These are phyloP conservation scores for Leptopilina syphax DNA, from an alignment of 2,888 invertebrate genomes.

Conservation along the genomic window DNA sequence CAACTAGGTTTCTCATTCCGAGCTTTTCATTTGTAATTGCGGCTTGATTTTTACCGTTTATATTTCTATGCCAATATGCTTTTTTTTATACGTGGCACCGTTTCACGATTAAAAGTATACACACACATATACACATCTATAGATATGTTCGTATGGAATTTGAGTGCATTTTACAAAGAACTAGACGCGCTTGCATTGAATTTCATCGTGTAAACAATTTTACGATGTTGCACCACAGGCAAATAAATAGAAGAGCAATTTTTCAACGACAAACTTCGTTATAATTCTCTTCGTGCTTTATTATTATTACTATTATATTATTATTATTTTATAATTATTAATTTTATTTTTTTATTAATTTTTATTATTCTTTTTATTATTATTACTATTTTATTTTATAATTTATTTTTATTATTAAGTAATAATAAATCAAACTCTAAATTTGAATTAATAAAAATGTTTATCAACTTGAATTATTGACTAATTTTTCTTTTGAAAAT, in stretches of 20 bases:
- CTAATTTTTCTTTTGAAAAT: too few relatives aligned
- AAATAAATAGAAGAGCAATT: conserved; percentile 1
- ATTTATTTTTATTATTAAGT: too few relatives aligned
- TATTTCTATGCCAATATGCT: not conserved
- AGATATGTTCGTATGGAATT: not conserved
- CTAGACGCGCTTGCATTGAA: conserved; percentile 31
- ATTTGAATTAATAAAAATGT: too few relatives aligned
- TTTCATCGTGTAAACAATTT: conserved; percentile 33
- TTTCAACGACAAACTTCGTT: conserved; percentile 13
- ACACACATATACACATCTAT: too few relatives aligned
- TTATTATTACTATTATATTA: too few relatives aligned
- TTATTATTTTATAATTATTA: too few relatives aligned
- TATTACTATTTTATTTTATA: too few relatives aligned
- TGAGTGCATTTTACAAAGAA: conserved; percentile 27
- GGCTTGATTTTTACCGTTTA: conserved; percentile 18
- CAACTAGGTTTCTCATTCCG: conserved; percentile 7
- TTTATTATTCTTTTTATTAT: too few relatives aligned
- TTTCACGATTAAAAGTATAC: conserved; percentile 7
- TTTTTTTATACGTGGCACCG: conserved; percentile 11
- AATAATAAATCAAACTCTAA: too few relatives aligned
- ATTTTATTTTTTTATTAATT: too few relatives aligned
- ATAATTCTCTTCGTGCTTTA: not conserved
- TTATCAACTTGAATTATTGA: too few relatives aligned
- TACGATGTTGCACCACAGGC: conserved; percentile 16
- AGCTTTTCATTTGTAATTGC: conserved; percentile 30